These are phyloP conservation scores for Gallinago media DNA, from an alignment of 2,113 vertebrate genomes.

Conservation along the genomic window DNA sequence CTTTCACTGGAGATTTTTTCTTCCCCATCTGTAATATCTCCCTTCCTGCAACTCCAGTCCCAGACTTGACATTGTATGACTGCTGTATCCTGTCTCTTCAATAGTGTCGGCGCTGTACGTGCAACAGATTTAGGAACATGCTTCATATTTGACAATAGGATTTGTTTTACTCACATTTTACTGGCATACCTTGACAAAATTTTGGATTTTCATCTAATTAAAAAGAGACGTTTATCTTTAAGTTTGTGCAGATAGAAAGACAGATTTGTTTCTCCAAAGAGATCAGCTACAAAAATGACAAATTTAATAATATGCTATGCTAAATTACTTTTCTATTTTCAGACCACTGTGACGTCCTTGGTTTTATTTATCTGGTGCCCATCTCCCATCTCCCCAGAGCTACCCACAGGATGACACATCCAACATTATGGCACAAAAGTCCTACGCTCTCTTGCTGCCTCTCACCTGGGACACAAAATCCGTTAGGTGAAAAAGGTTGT, in stretches of 20 bases:
- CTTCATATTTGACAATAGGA: not conserved
- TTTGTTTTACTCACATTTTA: not conserved
- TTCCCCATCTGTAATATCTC: not conserved
- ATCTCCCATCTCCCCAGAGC: not conserved
- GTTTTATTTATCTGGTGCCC: not conserved
- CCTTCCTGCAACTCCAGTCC: not conserved
- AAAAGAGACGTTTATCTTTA: not conserved
- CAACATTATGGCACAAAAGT: not conserved
- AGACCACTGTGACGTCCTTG: not conserved
- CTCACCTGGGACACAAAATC: not conserved
- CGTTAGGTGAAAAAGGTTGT: not conserved
- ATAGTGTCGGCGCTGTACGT: not conserved
- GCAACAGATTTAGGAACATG: not conserved
- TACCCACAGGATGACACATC: not conserved
- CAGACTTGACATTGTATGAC: not conserved
- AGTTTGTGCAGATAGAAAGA: not conserved
- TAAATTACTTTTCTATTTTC: not conserved
- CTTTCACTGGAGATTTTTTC: constrained; percentile 16
- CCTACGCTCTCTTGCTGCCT: not conserved
- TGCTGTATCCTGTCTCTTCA: not conserved
- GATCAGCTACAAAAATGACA: not conserved
- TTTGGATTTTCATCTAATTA: not conserved
- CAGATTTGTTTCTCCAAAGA: not conserved
- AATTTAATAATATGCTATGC: not conserved
- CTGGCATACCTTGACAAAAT: not conserved